Evolutionary conservation across 2,113 vertebrate species (phyloP).

Genomic region (Lycocorax pyrrhopterus): DNA sequence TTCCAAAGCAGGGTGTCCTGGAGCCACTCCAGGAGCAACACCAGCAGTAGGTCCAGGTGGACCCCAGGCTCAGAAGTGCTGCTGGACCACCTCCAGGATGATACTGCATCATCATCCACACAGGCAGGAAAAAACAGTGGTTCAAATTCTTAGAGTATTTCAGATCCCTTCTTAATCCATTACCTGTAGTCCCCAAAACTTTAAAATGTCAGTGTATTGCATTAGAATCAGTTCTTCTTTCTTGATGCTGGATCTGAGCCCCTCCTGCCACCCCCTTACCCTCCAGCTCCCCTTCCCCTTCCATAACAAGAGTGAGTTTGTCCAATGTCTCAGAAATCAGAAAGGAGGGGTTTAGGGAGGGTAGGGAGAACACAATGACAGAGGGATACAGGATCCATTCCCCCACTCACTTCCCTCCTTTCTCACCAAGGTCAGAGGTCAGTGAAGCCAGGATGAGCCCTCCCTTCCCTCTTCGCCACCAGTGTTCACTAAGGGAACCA

Average conservation of each 20-base stretch:
- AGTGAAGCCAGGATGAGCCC: background rate
- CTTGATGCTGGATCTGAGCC: background rate
- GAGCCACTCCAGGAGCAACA: background rate
- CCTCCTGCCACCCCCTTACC: background rate
- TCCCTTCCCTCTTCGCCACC: background rate
- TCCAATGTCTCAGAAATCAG: background rate
- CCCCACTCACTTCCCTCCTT: background rate
- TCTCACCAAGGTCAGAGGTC: background rate
- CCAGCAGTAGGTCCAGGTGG: background rate
- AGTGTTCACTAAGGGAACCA: background rate
- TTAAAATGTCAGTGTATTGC: constrained; percentile 29
- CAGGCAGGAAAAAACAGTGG: constrained; percentile 31
- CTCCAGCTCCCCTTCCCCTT: background rate
- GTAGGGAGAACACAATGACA: background rate
- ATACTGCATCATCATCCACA: background rate
- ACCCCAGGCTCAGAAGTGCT: background rate
- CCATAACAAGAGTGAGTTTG: background rate
- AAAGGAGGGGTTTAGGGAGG: background rate
- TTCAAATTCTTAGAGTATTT: constrained; percentile 3
- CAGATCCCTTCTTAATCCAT: constrained; percentile 36
- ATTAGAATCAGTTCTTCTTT: constrained; percentile 3
- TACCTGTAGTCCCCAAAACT: background rate
- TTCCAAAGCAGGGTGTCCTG: background rate
- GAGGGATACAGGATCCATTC: background rate
- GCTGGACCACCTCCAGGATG: background rate